phyloP scores from a whole-genome alignment of 1,140 invertebrate genomes.

The Watersipora subatra region DNA sequence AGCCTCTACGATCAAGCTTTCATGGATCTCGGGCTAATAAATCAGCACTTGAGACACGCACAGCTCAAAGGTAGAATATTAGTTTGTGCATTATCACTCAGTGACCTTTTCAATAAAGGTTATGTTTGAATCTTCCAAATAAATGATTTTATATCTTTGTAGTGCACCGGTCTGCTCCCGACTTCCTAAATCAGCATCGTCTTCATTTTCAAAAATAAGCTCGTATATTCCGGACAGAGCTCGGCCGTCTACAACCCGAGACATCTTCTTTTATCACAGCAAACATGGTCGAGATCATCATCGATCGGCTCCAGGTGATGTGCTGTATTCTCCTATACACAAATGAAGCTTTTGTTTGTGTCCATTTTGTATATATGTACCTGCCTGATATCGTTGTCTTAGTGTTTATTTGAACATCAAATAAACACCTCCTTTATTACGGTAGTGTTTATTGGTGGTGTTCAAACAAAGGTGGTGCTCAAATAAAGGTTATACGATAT shows the following conservation, averaged over 20 bases:
- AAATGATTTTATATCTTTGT: neutral
- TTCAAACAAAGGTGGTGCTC: too few relatives aligned
- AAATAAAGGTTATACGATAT: too few relatives aligned
- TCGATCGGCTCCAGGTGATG: too few relatives aligned
- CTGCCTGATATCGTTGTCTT: too few relatives aligned
- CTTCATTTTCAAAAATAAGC: conserved; percentile 13
- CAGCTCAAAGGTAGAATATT: neutral
- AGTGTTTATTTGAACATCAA: too few relatives aligned
- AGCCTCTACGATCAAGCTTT: neutral
- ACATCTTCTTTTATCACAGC: conserved; percentile 30
- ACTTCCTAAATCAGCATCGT: neutral
- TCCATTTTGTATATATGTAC: too few relatives aligned
- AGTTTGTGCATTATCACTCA: neutral
- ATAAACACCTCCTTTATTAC: too few relatives aligned
- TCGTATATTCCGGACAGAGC: conserved; percentile 20
- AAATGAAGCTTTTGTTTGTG: too few relatives aligned
- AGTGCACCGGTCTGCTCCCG: neutral
- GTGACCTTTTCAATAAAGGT: neutral
- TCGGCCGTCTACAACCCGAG: conserved; percentile 19
- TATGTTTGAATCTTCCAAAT: neutral
- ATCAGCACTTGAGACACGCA: neutral
- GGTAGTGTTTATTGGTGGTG: too few relatives aligned
- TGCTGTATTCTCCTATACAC: too few relatives aligned
- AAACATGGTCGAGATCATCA: conserved; percentile 19
- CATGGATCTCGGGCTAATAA: neutral